These are phyloP conservation scores for Crocidura indochinensis DNA, from an alignment of 2,797 vertebrate genomes.

Conservation along the genomic window DNA sequence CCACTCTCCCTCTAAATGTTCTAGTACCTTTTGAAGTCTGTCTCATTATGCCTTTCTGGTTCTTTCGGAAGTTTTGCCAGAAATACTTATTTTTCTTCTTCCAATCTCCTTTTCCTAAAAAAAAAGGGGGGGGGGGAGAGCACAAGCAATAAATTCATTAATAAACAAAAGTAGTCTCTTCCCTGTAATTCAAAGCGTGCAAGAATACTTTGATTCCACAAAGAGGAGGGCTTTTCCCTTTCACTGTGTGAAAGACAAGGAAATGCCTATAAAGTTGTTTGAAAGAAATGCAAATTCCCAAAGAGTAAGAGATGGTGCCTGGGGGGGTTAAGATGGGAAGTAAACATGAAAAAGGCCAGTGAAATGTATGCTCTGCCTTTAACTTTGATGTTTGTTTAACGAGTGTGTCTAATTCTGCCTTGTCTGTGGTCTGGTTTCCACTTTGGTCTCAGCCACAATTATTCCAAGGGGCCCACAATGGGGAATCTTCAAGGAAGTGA, in stretches of 20 bases:
- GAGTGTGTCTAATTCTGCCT: constrained; percentile 63
- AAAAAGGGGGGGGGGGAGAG: constrained; percentile 38
- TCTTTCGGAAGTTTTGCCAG: constrained; percentile 99
- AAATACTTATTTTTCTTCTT: constrained; percentile 99
- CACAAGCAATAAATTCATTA: constrained; percentile 81
- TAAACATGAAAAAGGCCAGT: constrained; percentile 56
- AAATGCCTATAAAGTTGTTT: constrained; percentile 73
- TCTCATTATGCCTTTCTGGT: constrained; percentile 95
- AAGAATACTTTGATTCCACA: constrained; percentile 74
- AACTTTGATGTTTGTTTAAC: constrained; percentile 73
- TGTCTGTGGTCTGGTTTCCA: constrained; percentile 39
- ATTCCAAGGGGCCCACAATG: constrained; percentile 56
- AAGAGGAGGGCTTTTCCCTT: constrained; percentile 41
- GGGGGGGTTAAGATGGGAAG: constrained; percentile 67
- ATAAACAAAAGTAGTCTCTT: constrained; percentile 79
- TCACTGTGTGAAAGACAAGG: constrained; percentile 46
- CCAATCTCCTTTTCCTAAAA: constrained; percentile 96
- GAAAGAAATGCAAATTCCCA: constrained; percentile 80
- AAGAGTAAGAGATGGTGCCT: constrained; percentile 33
- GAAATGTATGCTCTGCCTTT: constrained; percentile 50
- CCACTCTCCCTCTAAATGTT: background rate
- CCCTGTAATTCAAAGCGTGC: constrained; percentile 69
- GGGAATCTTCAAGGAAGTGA: background rate
- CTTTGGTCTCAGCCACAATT: constrained; percentile 66
- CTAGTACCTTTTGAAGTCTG: constrained; percentile 97